Conservation (phyloP, 2,888 invertebrate genomes). For the Drosophila paracracens region DNA sequence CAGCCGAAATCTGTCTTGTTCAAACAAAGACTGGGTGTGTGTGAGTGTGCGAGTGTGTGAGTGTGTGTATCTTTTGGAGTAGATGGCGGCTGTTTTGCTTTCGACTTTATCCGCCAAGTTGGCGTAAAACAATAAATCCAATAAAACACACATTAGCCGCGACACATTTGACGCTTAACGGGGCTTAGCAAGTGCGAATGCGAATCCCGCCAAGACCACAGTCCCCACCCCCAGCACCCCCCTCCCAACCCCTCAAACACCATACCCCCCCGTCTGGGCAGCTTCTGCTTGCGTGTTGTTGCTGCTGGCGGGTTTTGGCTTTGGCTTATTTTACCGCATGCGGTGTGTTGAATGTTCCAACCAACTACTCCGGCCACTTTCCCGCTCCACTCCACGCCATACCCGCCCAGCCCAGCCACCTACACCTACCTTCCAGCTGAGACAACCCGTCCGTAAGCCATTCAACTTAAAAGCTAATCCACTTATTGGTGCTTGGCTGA, state of each 20-base stretch:
- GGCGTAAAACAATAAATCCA: conserved; percentile 70
- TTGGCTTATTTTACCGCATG: conserved; percentile 63
- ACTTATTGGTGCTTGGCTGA: conserved; percentile 61
- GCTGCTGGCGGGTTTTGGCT: conserved; percentile 35
- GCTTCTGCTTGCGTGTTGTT: conserved; percentile 39
- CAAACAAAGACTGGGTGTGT: not conserved
- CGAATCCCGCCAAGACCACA: conserved; percentile 18
- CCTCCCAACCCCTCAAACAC: not conserved
- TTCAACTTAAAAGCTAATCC: conserved; percentile 70
- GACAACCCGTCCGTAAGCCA: conserved; percentile 43
- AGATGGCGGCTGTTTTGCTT: conserved; percentile 36
- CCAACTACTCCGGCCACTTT: conserved; percentile 3
- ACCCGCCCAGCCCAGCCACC: not conserved
- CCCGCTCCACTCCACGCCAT: not conserved
- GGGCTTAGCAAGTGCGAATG: conserved; percentile 59
- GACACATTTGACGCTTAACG: conserved; percentile 71
- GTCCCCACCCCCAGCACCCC: not conserved
- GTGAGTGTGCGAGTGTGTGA: not conserved
- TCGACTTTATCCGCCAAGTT: conserved; percentile 44
- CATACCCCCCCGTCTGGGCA: conserved; percentile 23
- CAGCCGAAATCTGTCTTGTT: not conserved
- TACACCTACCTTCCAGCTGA: not conserved
- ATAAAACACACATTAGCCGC: conserved; percentile 72
- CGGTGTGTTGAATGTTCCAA: conserved; percentile 45
- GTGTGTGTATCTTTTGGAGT: conserved; percentile 6